Percentiles rank a stretch among this genome's conserved stretches.
Evolutionary conservation across 2,888 invertebrate species (phyloP).

Genomic region (Sarcophaga variegata): DNA sequence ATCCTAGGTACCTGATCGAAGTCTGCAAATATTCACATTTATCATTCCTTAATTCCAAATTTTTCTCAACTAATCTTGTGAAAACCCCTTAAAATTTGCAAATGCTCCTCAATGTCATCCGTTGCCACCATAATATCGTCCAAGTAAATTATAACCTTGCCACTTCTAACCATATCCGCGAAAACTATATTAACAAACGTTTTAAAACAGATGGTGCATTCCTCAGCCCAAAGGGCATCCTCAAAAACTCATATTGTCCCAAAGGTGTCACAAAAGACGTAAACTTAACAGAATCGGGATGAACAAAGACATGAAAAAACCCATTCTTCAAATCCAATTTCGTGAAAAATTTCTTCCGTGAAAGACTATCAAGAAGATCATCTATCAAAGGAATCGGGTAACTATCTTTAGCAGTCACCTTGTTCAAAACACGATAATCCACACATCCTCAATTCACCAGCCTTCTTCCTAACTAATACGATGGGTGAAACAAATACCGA

Average conservation of each 20-base stretch:
- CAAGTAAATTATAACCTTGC: conserved; percentile 55
- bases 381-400: conserved; percentile 37
- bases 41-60: conserved; percentile 33
- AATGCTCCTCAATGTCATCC: conserved; percentile 40
- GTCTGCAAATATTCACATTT: conserved; percentile 59
- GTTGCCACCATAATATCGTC: conserved; percentile 64
- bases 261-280: conserved; percentile 65
- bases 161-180: conserved; percentile 36
- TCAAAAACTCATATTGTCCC: conserved; percentile 60
- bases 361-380: conserved; percentile 55
- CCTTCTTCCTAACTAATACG: conserved; percentile 45
- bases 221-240: conserved; percentile 62
- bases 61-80: conserved; percentile 21
- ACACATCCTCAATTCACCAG: conserved; percentile 1
- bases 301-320: conserved; percentile 54
- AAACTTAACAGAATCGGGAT: conserved; percentile 50
- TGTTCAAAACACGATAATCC: background rate
- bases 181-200: conserved; percentile 55
- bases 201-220: conserved; percentile 61
- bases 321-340: conserved; percentile 54
- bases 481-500: conserved; percentile 49
- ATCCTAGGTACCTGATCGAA: conserved; percentile 40
- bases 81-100: conserved; percentile 48
- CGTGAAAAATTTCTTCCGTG: conserved; percentile 58
- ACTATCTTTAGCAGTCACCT: background rate